phyloP scores from a whole-genome alignment of 2,888 invertebrate species.

The Nomada fucata region DNA sequence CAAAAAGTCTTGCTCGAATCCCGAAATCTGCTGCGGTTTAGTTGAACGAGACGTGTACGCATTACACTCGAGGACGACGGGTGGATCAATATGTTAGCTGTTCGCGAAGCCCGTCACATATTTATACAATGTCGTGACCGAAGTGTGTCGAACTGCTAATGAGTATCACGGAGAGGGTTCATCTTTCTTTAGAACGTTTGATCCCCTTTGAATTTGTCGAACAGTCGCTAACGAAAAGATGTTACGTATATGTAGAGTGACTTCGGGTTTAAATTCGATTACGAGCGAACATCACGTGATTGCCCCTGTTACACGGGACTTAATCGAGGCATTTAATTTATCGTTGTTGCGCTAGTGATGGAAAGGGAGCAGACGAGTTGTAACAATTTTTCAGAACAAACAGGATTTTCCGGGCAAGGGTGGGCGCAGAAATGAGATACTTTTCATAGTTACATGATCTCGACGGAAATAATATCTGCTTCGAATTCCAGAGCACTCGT shows the following conservation, averaged over 20 bases:
- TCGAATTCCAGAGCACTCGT: background rate
- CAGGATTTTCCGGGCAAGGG: background rate
- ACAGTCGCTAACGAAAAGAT: background rate
- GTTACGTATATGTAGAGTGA: background rate
- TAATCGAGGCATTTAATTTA: conserved; percentile 31
- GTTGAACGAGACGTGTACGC: conserved; percentile 33
- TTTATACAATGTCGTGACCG: conserved; percentile 44
- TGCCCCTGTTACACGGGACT: background rate
- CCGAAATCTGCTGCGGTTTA: conserved; percentile 28
- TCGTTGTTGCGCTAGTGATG: conserved; percentile 1
- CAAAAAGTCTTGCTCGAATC: conserved; percentile 53
- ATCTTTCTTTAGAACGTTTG: background rate
- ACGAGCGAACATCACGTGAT: conserved; percentile 25
- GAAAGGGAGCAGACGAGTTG: background rate
- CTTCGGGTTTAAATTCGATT: conserved; percentile 28
- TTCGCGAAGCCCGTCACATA: conserved; percentile 48
- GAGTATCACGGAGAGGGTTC: background rate
- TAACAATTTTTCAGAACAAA: background rate
- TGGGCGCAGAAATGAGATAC: background rate
- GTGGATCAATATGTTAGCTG: conserved; percentile 58
- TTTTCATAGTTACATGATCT: no score
- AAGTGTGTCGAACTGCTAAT: conserved; percentile 8
- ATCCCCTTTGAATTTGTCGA: background rate
- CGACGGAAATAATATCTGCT: background rate
- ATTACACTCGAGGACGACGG: conserved; percentile 36